Percentiles rank a stretch among this genome's conserved stretches.
Evolutionary conservation across 2,113 vertebrate genomes (phyloP).

Genomic region (Vombatus ursinus): DNA sequence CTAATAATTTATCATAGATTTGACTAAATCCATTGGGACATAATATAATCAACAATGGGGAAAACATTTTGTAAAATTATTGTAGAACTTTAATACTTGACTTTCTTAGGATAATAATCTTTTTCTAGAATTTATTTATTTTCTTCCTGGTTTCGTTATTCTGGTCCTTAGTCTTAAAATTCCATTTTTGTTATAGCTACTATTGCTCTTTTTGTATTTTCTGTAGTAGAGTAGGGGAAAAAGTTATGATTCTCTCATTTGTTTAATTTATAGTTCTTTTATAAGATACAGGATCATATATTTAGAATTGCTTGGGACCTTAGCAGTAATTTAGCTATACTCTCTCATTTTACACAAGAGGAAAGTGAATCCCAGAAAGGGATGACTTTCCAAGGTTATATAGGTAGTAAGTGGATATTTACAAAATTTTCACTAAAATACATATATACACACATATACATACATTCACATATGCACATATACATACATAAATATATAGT

Average conservation of each 20-base stretch:
- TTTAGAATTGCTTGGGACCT: not conserved
- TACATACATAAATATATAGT: not conserved
- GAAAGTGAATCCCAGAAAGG: not conserved
- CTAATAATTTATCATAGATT: not conserved
- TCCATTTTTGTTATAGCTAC: not conserved
- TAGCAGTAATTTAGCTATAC: not conserved
- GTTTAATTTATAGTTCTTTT: not conserved
- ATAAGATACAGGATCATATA: not conserved
- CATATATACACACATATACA: not conserved
- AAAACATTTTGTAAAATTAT: not conserved
- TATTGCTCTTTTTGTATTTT: not conserved
- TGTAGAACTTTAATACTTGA: not conserved
- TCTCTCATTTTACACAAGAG: not conserved
- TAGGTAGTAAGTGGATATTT: not conserved
- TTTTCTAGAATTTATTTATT: not conserved
- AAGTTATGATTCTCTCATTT: not conserved
- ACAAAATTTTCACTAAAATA: not conserved
- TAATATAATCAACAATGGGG: no score
- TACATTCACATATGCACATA: no score
- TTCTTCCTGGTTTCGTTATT: not conserved
- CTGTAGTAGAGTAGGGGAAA: not conserved
- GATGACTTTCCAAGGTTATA: not conserved
- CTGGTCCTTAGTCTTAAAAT: no score
- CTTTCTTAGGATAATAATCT: not conserved
- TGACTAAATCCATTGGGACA: not conserved